Conservation (phyloP, 1,140 invertebrate genomes). For the Amyelois transitella region DNA sequence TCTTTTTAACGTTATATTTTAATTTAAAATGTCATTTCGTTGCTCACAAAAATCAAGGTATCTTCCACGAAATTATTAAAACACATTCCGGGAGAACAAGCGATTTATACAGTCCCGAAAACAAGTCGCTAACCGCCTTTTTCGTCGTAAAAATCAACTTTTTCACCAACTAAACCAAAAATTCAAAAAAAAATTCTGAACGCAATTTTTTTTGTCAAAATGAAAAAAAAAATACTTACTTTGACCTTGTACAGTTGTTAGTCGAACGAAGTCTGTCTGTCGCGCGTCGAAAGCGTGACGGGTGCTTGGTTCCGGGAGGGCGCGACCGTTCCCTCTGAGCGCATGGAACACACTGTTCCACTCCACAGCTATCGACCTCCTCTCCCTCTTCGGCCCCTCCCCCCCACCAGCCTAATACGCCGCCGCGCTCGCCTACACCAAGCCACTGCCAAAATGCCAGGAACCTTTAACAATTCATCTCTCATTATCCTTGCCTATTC, state of each 20-base stretch:
- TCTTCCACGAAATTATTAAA: too few species aligned
- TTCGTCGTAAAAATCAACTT: too few species aligned
- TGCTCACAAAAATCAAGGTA: too few species aligned
- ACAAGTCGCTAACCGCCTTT: too few species aligned
- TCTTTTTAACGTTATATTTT: too few species aligned
- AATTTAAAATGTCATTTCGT: too few species aligned
- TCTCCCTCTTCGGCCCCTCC: slow-evolving; percentile 30
- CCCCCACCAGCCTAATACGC: slow-evolving; percentile 32
- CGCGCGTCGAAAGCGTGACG: neutral
- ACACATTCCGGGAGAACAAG: too few species aligned
- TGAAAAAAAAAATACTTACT: neutral
- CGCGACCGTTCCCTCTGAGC: slow-evolving; percentile 20
- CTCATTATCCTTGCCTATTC: slow-evolving; percentile 41
- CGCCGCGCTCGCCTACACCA: slow-evolving; percentile 48
- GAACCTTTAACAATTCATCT: slow-evolving; percentile 62
- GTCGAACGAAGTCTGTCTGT: neutral
- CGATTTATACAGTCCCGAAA: too few species aligned
- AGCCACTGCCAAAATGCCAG: slow-evolving; percentile 52
- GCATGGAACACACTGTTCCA: slow-evolving; percentile 30
- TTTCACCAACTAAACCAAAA: too few species aligned
- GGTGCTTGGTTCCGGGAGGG: neutral
- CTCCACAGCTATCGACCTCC: slow-evolving; percentile 62
- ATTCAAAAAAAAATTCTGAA: neutral
- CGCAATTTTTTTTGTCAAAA: too few species aligned
- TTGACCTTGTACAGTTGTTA: neutral